These are phyloP conservation scores for Scaptomyza graminum DNA, from an alignment of 1,140 invertebrate genomes.

Conservation along the genomic window DNA sequence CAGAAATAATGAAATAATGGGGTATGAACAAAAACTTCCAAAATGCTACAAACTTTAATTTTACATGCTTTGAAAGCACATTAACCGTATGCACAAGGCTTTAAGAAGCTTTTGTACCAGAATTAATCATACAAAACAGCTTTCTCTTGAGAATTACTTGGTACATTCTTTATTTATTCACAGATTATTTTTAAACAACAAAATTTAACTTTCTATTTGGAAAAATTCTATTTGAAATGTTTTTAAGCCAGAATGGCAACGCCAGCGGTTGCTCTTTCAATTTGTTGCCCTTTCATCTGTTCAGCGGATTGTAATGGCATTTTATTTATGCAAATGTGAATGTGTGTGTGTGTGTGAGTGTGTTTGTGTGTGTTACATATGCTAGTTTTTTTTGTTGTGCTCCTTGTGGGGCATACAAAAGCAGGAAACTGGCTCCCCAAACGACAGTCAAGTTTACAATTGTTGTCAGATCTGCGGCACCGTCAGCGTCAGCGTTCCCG, in stretches of 20 bases:
- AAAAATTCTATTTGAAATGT: too few species aligned
- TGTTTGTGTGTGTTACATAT: slow-evolving; percentile 28
- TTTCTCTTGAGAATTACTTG: too few species aligned
- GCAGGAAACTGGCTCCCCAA: slow-evolving; percentile 37
- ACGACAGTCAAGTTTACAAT: slow-evolving; percentile 79
- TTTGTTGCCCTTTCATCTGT: slow-evolving; percentile 34
- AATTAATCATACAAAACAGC: too few species aligned
- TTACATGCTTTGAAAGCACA: too few species aligned
- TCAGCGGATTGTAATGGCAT: slow-evolving; percentile 55
- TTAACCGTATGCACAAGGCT: too few species aligned
- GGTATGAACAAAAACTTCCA: too few species aligned
- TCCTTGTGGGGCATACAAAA: slow-evolving; percentile 20
- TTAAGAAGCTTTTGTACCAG: too few species aligned
- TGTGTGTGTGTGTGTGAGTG: slow-evolving; percentile 1
- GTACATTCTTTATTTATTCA: too few species aligned
- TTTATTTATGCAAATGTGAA: slow-evolving; percentile 32
- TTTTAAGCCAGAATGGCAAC: slow-evolving; percentile 35
- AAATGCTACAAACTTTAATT: too few species aligned
- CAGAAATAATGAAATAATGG: too few species aligned
- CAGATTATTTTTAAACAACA: too few species aligned
- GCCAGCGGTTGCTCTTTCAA: slow-evolving; percentile 15
- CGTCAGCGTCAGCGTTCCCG: slow-evolving; percentile 14
- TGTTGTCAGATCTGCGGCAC: slow-evolving; percentile 68
- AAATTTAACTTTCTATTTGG: too few species aligned
- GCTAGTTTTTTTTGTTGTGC: slow-evolving; percentile 44